Conservation (phyloP, 2,888 invertebrate species). For the Cinara cedri region DNA sequence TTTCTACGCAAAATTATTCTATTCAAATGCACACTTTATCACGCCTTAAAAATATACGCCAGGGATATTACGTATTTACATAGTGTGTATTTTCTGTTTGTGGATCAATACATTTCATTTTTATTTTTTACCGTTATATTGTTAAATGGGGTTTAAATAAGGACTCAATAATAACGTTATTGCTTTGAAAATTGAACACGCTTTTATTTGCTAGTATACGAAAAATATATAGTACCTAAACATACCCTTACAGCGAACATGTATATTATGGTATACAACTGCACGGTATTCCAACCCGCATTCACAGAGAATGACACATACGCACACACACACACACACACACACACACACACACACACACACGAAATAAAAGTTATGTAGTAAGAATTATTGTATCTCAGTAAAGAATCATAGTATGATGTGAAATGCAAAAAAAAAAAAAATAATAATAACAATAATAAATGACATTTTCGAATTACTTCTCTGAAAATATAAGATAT, state of each 20-base stretch:
- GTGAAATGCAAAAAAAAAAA: too few relatives aligned
- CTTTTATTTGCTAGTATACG: background rate
- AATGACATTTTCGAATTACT: too few relatives aligned
- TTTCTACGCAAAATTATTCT: slow-evolving; percentile 21
- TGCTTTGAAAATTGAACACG: slow-evolving; percentile 30
- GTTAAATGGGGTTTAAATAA: background rate
- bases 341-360: background rate
- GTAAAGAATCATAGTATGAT: too few relatives aligned
- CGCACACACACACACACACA: background rate
- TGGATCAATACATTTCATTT: slow-evolving; percentile 7
- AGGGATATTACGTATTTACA: background rate
- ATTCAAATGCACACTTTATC: slow-evolving; percentile 33
- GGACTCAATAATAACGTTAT: background rate
- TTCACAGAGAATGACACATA: too few relatives aligned
- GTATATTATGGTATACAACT: too few relatives aligned
- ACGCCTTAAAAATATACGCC: slow-evolving; percentile 9
- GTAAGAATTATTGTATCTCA: too few relatives aligned
- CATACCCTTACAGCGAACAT: too few relatives aligned
- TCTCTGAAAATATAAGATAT: too few relatives aligned
- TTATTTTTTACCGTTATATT: slow-evolving; percentile 19
- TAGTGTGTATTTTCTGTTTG: slow-evolving; percentile 10
- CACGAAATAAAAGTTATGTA: too few relatives aligned
- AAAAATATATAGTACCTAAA: slow-evolving; percentile 5
- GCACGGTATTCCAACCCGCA: too few relatives aligned
- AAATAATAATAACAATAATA: too few relatives aligned